Evolutionary conservation across 2,113 vertebrate species (phyloP), one percentile per base, ranked within the genome.

Genomic region (Bubalus kerabau): DNA sequence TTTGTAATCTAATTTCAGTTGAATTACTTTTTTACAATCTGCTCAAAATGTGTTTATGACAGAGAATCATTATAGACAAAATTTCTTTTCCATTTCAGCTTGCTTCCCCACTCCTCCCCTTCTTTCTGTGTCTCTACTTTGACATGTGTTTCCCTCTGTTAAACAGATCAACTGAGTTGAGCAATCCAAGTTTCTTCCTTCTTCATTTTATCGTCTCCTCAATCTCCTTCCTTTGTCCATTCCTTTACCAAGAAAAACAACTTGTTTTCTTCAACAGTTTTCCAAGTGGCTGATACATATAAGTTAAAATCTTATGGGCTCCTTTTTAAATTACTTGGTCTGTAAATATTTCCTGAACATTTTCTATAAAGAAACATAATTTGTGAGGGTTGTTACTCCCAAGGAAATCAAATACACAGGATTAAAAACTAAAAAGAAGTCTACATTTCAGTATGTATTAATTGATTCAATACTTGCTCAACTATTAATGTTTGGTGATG

Each of bases 1-100:
- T 98, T 98, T 91, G 93, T 98, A 98, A 98, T 98, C 98, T 98
- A 98, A 99, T 98, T 99, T 98, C 98, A 94, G 91, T 98, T 87
- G 95, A 98, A 98, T 98, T 98, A 95, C 97, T 98, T 98, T 74
- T 98, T 94, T 98, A 95, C 96, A 98, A 98, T 98, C 97, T 98
- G 97, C 95, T 98, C 98, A 96, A 98, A 98, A 98, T 97, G 92
- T 98, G 97, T 98, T 98, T 98, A 98, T 0, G 52, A 98, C 93
- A 97, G 97, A 97, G 97, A 97, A 98, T 98, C 98, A 96, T 98
- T 97, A 95, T 84, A 97, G 78, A 56, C 96, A 91, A 89, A 71
- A 87, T 87, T 97, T 94, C 60, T 82, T 97, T 97, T 95, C 96
- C 74, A 95, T 98, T 98, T 92, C 80, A 88, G 86, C 92, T 97